Percentiles rank a stretch among this genome's conserved stretches.
Evolutionary conservation across 2,888 invertebrate genomes (phyloP).

Genomic region (Xanthia icteritia): DNA sequence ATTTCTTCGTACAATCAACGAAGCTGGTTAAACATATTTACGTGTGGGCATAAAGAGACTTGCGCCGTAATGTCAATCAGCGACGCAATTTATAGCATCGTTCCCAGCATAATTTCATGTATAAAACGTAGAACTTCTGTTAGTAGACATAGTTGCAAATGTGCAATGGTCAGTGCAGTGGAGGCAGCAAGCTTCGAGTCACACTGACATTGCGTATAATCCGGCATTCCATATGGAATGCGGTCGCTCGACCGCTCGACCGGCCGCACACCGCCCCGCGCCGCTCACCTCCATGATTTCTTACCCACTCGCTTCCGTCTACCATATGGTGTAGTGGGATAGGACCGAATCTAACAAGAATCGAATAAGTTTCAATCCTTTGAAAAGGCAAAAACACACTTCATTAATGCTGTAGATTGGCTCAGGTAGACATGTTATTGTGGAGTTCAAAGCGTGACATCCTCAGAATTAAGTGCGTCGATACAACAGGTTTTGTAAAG

Average conservation of each 20-base stretch:
- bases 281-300: slow-evolving; percentile 87
- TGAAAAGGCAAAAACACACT: background rate
- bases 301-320: slow-evolving; percentile 85
- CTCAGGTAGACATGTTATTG: slow-evolving; percentile 31
- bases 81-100: slow-evolving; percentile 57
- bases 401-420: slow-evolving; percentile 5
- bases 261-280: slow-evolving; percentile 81
- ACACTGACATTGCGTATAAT: slow-evolving; percentile 90
- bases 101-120: slow-evolving; percentile 35
- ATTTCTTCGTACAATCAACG: slow-evolving; percentile 53
- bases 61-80: slow-evolving; percentile 75
- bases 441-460: slow-evolving; percentile 31
- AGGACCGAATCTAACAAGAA: slow-evolving; percentile 84
- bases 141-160: slow-evolving; percentile 75
- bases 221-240: slow-evolving; percentile 90
- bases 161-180: slow-evolving; percentile 72
- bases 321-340: slow-evolving; percentile 87
- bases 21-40: slow-evolving; percentile 56
- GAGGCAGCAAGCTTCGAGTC: slow-evolving; percentile 78
- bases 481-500: slow-evolving; percentile 58
- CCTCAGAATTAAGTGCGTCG: slow-evolving; percentile 40
- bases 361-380: slow-evolving; percentile 69
- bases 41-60: slow-evolving; percentile 69
- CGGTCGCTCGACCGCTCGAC: slow-evolving; percentile 86
- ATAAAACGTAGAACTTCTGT: slow-evolving; percentile 37